These are phyloP conservation scores for Drosophila biarmipes DNA, from an alignment of 1,140 invertebrate genomes.

Conservation along the genomic window DNA sequence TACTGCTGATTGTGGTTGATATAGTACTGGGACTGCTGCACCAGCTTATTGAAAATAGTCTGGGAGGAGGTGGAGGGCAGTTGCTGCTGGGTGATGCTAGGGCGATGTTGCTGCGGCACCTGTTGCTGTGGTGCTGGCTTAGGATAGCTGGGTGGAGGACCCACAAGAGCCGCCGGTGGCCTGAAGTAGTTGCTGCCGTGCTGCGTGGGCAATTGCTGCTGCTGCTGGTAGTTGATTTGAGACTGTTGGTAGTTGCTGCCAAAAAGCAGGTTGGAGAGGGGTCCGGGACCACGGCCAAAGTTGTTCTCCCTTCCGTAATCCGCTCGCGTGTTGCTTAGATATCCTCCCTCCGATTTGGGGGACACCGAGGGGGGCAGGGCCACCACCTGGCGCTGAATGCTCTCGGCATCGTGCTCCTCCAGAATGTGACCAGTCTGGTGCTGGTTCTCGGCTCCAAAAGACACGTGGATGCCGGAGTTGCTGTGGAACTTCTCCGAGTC, in stretches of 20 bases:
- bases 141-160: constrained; percentile 33
- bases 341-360: constrained; percentile 24
- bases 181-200: constrained; percentile 84
- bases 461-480: constrained; percentile 90
- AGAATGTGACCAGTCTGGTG: constrained; percentile 86
- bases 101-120: constrained; percentile 26
- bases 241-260: constrained; percentile 52
- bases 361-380: constrained; percentile 84
- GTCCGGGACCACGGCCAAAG: constrained; percentile 34
- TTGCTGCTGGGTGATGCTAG: constrained; percentile 65
- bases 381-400: constrained; percentile 86
- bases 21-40: constrained; percentile 84
- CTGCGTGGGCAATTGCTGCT: constrained; percentile 54
- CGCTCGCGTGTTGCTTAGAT: constrained; percentile 50
- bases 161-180: constrained; percentile 69
- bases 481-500: constrained; percentile 92
- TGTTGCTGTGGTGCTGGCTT: constrained; percentile 39
- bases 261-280: constrained; percentile 53
- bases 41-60: constrained; percentile 69
- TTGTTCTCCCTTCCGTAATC: constrained; percentile 68
- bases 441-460: constrained; percentile 88
- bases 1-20: constrained; percentile 84
- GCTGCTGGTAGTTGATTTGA: constrained; percentile 28
- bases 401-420: constrained; percentile 85
- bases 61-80: constrained; percentile 62